These are phyloP conservation scores for Catharus bicknelli DNA, from an alignment of 2,113 vertebrate genomes.

Conservation along the genomic window DNA sequence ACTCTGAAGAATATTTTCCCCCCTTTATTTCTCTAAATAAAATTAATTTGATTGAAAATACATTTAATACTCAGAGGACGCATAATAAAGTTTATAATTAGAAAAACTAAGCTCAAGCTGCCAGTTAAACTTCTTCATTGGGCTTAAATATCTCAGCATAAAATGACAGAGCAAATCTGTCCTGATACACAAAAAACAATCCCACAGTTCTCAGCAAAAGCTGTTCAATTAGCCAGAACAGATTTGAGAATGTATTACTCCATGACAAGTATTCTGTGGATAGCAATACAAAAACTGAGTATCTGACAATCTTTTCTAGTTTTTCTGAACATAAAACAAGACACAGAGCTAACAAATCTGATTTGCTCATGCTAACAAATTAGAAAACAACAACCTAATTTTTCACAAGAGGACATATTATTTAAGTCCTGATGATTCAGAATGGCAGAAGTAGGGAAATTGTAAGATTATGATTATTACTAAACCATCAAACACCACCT, in stretches of 20 bases:
- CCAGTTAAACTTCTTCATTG: neutral
- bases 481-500: slow-evolving; percentile 35
- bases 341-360: neutral
- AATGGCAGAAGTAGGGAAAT: neutral
- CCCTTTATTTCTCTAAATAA: neutral
- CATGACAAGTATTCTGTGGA: neutral
- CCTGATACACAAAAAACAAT: neutral
- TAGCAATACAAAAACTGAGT: neutral
- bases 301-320: neutral
- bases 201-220: neutral
- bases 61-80: neutral
- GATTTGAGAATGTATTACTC: neutral
- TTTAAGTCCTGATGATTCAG: neutral
- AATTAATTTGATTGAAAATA: neutral
- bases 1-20: neutral
- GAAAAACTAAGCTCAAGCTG: neutral
- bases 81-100: neutral
- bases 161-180: neutral
- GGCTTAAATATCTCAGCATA: neutral
- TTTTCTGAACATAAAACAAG: neutral
- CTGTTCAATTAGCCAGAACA: neutral
- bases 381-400: neutral
- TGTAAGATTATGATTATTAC: neutral
- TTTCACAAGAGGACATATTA: neutral
- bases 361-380: neutral